phyloP scores from a whole-genome alignment of 2,797 vertebrate species.

The Capromys pilorides region DNA sequence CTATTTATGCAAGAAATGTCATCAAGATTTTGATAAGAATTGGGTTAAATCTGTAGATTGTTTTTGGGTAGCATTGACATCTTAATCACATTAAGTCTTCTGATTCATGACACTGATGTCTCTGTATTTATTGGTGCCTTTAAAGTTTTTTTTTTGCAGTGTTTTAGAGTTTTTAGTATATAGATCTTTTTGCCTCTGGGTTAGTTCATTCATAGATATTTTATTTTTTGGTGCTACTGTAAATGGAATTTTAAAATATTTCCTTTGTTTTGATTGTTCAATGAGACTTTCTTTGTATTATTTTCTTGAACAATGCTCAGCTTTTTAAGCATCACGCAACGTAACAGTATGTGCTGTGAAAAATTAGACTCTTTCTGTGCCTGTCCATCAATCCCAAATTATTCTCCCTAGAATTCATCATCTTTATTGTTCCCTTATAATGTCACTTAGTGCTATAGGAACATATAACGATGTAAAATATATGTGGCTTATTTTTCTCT shows the following conservation, averaged over 20 bases:
- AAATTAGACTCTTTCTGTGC: background rate
- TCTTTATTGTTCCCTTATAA: background rate
- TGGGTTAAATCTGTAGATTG: background rate
- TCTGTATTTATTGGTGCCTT: slow-evolving; percentile 34
- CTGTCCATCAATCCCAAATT: background rate
- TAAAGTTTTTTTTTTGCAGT: background rate
- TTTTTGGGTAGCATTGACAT: background rate
- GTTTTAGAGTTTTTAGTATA: background rate
- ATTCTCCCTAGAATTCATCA: background rate
- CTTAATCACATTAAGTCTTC: background rate
- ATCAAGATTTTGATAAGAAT: background rate
- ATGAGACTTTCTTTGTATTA: background rate
- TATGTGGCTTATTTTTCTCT: background rate
- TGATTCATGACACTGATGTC: background rate
- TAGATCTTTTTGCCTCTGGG: background rate
- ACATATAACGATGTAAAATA: background rate
- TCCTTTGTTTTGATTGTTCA: background rate
- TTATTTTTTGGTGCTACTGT: background rate
- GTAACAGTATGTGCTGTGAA: background rate
- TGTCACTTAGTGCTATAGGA: background rate
- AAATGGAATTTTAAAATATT: background rate
- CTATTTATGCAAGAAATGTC: slow-evolving; percentile 24
- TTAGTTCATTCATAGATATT: background rate
- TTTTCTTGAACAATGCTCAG: slow-evolving; percentile 20
- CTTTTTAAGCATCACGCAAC: background rate